Conservation (phyloP, 2,888 invertebrate genomes). For the Clostera curtula region DNA sequence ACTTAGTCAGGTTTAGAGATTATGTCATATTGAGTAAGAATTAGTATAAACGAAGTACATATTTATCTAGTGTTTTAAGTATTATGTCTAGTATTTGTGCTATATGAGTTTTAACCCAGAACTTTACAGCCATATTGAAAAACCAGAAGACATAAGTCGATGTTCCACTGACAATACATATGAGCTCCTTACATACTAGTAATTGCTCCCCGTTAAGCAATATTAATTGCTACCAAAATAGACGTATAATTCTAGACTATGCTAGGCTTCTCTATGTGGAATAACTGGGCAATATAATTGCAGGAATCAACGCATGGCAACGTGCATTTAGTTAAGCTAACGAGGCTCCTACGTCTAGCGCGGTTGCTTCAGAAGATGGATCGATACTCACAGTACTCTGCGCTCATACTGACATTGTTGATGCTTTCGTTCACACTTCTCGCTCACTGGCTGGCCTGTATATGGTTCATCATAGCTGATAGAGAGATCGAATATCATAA, state of each 20-base stretch:
- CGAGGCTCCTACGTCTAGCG: slow-evolving; percentile 90
- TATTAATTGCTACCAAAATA: no score
- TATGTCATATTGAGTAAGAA: no score
- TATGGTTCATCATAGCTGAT: slow-evolving; percentile 97
- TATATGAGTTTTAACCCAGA: no score
- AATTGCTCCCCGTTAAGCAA: no score
- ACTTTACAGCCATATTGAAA: no score
- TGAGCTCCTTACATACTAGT: slow-evolving; percentile 1
- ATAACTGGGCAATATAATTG: slow-evolving; percentile 6
- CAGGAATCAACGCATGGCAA: slow-evolving; percentile 83
- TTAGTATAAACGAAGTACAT: no score
- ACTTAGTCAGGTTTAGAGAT: no score
- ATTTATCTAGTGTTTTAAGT: no score
- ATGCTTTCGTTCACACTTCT: slow-evolving; percentile 96
- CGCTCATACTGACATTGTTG: slow-evolving; percentile 92
- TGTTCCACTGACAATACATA: slow-evolving; percentile 7
- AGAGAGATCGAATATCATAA: slow-evolving; percentile 87
- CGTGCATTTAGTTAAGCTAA: slow-evolving; percentile 94
- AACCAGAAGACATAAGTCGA: no score
- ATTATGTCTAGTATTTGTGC: no score
- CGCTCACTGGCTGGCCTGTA: slow-evolving; percentile 97
- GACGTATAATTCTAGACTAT: no score
- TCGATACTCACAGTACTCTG: slow-evolving; percentile 96
- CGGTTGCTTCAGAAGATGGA: slow-evolving; percentile 96
- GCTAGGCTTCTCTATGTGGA: slow-evolving; percentile 12